phyloP scores from a whole-genome alignment of 1,140 invertebrate species.

The Anastrepha obliqua region DNA sequence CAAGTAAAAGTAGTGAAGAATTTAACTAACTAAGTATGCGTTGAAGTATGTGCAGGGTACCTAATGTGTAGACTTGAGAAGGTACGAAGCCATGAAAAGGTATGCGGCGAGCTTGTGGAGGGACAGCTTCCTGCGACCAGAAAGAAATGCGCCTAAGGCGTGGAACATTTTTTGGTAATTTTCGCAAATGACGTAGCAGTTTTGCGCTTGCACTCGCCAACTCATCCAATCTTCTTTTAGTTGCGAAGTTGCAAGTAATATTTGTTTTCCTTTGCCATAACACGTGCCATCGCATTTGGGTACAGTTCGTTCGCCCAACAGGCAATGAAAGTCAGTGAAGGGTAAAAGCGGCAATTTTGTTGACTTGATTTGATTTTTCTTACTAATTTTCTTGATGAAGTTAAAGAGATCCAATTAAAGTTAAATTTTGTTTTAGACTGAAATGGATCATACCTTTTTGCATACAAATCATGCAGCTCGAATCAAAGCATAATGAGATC shows the following conservation, averaged over 20 bases:
- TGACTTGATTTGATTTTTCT: too few relatives aligned
- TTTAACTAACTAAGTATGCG: background rate
- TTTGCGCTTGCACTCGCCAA: background rate
- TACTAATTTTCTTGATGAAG: too few relatives aligned
- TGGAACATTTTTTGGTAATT: conserved; percentile 27
- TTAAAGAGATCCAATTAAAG: too few relatives aligned
- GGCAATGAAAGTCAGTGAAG: background rate
- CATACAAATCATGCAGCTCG: too few relatives aligned
- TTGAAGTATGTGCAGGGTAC: conserved; percentile 2
- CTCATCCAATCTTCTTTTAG: background rate
- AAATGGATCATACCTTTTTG: too few relatives aligned
- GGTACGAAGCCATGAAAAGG: background rate
- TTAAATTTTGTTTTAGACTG: too few relatives aligned
- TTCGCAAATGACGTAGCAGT: background rate
- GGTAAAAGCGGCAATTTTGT: background rate
- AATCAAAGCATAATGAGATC: too few relatives aligned
- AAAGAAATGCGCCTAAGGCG: background rate
- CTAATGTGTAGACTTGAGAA: background rate
- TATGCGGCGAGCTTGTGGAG: background rate
- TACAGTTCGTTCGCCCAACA: background rate
- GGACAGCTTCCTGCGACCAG: background rate
- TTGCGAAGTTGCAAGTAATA: conserved; percentile 6
- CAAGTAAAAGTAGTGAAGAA: background rate
- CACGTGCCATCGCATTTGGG: background rate
- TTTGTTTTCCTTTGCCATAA: background rate